These are phyloP conservation scores for Myotis findleyi DNA, from an alignment of 2,797 vertebrate genomes.

Conservation along the genomic window DNA sequence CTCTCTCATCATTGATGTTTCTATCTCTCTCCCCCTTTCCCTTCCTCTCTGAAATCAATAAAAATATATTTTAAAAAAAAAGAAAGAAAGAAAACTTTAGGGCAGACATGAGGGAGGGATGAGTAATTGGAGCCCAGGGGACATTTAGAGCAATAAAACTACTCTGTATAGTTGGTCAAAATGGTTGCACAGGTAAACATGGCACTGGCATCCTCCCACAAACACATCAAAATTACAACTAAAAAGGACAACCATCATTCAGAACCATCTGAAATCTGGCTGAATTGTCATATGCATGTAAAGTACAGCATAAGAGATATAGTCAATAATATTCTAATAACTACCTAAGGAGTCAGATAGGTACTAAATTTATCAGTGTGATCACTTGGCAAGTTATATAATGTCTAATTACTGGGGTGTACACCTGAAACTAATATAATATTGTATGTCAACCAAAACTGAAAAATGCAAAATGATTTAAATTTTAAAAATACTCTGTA, in stretches of 20 bases:
- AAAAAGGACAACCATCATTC: not conserved
- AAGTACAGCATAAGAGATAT: too few species aligned
- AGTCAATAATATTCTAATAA: too few species aligned
- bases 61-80: too few species aligned
- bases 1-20: too few species aligned
- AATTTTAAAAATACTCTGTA: not conserved
- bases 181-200: not conserved
- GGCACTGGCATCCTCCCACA: not conserved
- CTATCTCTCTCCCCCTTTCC: too few species aligned
- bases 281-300: too few species aligned
- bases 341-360: not conserved
- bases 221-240: not conserved
- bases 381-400: not conserved
- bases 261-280: not conserved
- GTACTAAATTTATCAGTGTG: not conserved
- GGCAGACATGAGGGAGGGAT: not conserved
- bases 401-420: not conserved
- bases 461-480: not conserved
- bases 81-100: not conserved
- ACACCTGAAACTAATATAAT: not conserved
- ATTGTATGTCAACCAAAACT: not conserved
- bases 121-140: too few species aligned
- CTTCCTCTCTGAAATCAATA: too few species aligned
- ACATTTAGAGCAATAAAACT: not conserved
- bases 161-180: not conserved